Evolutionary conservation across 92 coral and sea anemone species (phyloP), one percentile per base, ranked within the genome.

Genomic region (Palythoa grandiflora): DNA sequence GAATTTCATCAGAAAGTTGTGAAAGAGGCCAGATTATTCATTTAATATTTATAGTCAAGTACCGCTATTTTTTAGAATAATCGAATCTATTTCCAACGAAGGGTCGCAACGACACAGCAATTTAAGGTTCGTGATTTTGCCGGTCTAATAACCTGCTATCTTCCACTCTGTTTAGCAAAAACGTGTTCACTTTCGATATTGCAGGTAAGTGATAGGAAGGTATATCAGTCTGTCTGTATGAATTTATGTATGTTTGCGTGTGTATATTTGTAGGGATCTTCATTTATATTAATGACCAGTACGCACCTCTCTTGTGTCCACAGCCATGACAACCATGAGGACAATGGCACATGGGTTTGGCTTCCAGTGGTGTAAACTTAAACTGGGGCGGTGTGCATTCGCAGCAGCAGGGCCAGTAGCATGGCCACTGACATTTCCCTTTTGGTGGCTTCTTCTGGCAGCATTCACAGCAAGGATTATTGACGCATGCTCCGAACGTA

Each of bases 401-500:
- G 75, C 97, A 94, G 88, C 97, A 94, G 85, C 97, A 94, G 36
- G 97, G 97, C 97, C 97, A 94, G 88, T 89, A 89, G 92, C 97
- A 94, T 36, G 97, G 97, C 97, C 97, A 94, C 90, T 94, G 92
- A 48, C 97, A 94, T 86, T 92, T 94, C 84, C 97, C 97, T 59
- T 90, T 85, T 17, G 92, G 93, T 14, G 97, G 95, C 85, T 94
- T 94, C 92, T 94, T 88, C 89, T 92, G 76, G 73, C 97, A 94
- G 76, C 97, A 94, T 72, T 94, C 97, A 68, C 97, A 94, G 91
- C 97, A 94, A 78, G 97, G 97, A 51, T 94, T 94, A 88, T 94
- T 94, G 11, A 94, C 97, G 81, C 97, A 94, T 90, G 97, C 97
- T 68, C 97, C 97, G 85, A 94, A 94, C 44, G 97, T 94, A 80